Evolutionary conservation across 2,888 invertebrate species (phyloP).

Genomic region (Cheilosia vernalis): DNA sequence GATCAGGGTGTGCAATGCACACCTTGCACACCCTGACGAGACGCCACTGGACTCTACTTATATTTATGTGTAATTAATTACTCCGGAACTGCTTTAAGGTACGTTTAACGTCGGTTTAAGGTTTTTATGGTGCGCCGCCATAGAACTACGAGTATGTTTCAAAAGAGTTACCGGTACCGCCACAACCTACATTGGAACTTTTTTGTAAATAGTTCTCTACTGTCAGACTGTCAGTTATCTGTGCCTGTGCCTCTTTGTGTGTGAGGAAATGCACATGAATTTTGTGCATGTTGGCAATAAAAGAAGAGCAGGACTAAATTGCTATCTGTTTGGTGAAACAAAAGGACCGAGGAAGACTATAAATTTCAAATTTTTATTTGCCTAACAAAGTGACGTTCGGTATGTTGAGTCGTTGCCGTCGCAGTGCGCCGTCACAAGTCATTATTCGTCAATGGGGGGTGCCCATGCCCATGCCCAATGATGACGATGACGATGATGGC

Average conservation of each 20-base stretch:
- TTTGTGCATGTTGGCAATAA: constrained; percentile 41
- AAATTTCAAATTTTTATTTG: constrained; percentile 69
- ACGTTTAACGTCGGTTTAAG: constrained; percentile 35
- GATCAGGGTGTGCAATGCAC: no score
- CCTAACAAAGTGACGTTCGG: constrained; percentile 56
- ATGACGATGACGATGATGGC: constrained; percentile 31
- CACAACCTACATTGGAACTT: constrained; percentile 26
- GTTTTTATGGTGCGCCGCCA: constrained; percentile 44
- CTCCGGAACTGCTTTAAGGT: constrained; percentile 24
- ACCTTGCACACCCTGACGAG: no score
- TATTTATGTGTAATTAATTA: constrained; percentile 65
- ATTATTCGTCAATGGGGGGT: constrained; percentile 53
- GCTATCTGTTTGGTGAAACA: constrained; percentile 24
- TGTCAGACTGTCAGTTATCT: neutral
- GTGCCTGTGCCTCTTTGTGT: neutral
- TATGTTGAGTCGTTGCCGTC: constrained; percentile 45
- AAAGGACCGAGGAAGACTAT: constrained; percentile 48
- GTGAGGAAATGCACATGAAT: constrained; percentile 45
- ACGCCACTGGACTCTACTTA: constrained; percentile 1
- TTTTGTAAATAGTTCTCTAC: constrained; percentile 15
- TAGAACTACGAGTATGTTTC: neutral
- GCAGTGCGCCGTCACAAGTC: constrained; percentile 11
- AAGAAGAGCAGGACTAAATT: constrained; percentile 35
- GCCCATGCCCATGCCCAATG: neutral
- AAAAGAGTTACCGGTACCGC: constrained; percentile 32